Conservation (phyloP, 2,113 vertebrate species). For the Talpa occidentalis region DNA sequence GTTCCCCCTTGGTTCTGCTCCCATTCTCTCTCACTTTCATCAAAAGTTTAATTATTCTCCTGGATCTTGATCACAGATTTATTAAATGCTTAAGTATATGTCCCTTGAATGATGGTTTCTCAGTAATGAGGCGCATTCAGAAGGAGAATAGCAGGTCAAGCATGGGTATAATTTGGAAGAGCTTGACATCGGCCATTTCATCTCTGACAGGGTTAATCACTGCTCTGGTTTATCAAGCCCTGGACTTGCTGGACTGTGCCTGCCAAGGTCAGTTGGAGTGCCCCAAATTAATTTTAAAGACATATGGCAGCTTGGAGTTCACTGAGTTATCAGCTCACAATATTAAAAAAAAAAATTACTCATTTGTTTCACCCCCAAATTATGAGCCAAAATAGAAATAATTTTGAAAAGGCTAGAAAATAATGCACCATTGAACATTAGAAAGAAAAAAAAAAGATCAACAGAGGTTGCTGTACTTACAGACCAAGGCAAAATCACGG, state of each 20-base stretch:
- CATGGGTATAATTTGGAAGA: constrained; percentile 55
- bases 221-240: constrained; percentile 58
- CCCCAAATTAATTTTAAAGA: constrained; percentile 64
- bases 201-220: constrained; percentile 65
- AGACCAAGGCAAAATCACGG: constrained; percentile 44
- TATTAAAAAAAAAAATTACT: constrained; percentile 67
- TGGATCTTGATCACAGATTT: constrained; percentile 74
- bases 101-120: constrained; percentile 52
- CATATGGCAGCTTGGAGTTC: constrained; percentile 21
- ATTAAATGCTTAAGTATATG: constrained; percentile 71
- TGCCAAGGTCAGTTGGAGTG: constrained; percentile 64
- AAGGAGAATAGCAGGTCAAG: constrained; percentile 56
- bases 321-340: constrained; percentile 59
- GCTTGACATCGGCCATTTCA: constrained; percentile 55
- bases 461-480: constrained; percentile 25
- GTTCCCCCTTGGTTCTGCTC: constrained; percentile 57
- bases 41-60: constrained; percentile 73
- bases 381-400: constrained; percentile 67
- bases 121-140: constrained; percentile 54
- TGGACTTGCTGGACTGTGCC: constrained; percentile 52
- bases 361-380: constrained; percentile 64
- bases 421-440: constrained; percentile 26
- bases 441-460: constrained; percentile 60
- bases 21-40: constrained; percentile 66
- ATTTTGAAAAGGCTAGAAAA: constrained; percentile 65